Evolutionary conservation across 2,888 invertebrate species (phyloP).

Genomic region (Biston betularia): DNA sequence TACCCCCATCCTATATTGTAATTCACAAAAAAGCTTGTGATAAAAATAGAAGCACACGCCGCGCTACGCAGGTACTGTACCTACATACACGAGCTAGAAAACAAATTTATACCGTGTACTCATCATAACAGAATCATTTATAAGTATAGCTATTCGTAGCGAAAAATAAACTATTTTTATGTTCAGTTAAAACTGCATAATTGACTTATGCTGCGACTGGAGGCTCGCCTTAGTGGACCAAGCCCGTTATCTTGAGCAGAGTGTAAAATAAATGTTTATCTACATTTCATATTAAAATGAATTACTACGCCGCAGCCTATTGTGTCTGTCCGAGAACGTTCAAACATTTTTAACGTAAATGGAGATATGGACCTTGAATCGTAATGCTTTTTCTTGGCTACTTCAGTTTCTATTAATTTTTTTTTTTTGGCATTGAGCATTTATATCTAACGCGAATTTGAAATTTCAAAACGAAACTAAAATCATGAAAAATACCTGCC

Average conservation of each 20-base stretch:
- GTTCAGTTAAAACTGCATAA: constrained; percentile 24
- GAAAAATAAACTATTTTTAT: constrained; percentile 49
- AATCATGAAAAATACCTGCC: constrained; percentile 57
- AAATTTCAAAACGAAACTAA: constrained; percentile 46
- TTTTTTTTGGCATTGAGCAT: neutral
- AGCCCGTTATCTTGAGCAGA: constrained; percentile 6
- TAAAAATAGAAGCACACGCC: constrained; percentile 66
- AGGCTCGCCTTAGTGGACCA: neutral
- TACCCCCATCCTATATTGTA: constrained; percentile 48
- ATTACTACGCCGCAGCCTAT: constrained; percentile 11
- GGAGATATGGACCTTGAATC: constrained; percentile 15
- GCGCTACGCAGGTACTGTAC: constrained; percentile 49
- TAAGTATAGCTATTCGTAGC: constrained; percentile 38
- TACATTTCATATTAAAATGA: constrained; percentile 18
- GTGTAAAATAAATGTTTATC: constrained; percentile 27
- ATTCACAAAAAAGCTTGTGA: constrained; percentile 64
- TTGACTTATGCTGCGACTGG: constrained; percentile 11
- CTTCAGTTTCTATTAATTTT: constrained; percentile 1
- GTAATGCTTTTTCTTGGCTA: constrained; percentile 22
- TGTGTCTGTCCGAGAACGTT: constrained; percentile 9
- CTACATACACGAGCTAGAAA: constrained; percentile 60
- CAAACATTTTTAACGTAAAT: constrained; percentile 9
- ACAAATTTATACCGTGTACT: constrained; percentile 55
- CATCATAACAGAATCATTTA: constrained; percentile 38
- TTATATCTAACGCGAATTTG: constrained; percentile 20